Percentiles rank a stretch among this genome's conserved stretches.
These are phyloP conservation scores for Leuciscus idus DNA, from an alignment of 2,113 vertebrate genomes.

Conservation along the genomic window DNA sequence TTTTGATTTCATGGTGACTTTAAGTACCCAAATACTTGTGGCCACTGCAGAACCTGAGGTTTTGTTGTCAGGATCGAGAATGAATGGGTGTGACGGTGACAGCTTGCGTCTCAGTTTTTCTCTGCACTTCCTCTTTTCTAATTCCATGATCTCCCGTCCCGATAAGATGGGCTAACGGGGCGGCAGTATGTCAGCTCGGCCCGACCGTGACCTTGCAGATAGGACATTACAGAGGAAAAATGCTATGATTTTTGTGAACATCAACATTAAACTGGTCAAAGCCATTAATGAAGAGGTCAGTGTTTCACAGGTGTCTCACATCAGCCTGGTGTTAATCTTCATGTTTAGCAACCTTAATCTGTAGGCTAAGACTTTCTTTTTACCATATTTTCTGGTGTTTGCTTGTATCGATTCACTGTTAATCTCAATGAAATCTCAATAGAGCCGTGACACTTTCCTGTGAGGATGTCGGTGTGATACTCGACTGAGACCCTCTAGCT, in stretches of 20 bases:
- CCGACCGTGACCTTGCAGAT: not conserved
- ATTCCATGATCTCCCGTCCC: not conserved
- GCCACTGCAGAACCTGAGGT: not conserved
- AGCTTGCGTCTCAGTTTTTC: not conserved
- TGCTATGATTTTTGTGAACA: not conserved
- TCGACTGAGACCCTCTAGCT: not conserved
- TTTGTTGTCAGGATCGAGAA: not conserved
- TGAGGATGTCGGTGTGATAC: not conserved
- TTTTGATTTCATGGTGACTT: not conserved
- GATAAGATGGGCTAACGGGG: not conserved
- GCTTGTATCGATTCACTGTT: conserved; percentile 29
- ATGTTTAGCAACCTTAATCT: conserved; percentile 14
- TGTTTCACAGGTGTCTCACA: not conserved
- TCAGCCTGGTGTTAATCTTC: not conserved
- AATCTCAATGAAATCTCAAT: conserved; percentile 20
- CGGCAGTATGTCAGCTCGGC: not conserved
- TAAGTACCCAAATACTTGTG: not conserved
- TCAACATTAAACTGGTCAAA: not conserved
- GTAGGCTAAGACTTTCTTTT: not conserved
- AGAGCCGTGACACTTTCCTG: conserved; percentile 19
- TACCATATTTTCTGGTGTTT: not conserved
- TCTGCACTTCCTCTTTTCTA: not conserved
- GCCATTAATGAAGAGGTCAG: not conserved
- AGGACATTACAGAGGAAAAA: not conserved
- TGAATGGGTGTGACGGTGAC: not conserved